Evolutionary conservation across 2,797 vertebrate genomes (phyloP).

Genomic region (Neosalanx taihuensis): DNA sequence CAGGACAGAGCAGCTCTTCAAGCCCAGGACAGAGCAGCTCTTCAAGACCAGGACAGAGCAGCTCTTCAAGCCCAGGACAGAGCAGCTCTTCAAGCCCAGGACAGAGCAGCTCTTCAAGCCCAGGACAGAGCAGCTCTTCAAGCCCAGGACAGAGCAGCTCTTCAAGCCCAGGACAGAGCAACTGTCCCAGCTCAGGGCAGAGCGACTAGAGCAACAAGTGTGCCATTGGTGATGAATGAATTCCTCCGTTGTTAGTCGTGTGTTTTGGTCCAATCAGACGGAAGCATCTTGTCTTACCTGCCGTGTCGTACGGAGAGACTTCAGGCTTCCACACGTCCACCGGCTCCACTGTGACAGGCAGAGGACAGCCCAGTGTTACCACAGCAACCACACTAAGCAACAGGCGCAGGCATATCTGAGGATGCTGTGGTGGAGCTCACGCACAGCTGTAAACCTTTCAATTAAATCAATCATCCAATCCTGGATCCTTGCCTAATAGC

Average conservation of each 20-base stretch:
- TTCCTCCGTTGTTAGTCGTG: background rate
- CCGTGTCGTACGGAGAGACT: constrained; percentile 72
- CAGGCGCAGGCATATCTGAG: background rate
- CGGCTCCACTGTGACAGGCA: constrained; percentile 68
- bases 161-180: too few species aligned
- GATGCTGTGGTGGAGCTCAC: background rate
- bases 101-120: too few species aligned
- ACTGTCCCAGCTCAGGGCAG: background rate
- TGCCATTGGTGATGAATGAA: background rate
- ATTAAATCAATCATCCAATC: too few species aligned
- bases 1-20: too few species aligned
- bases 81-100: too few species aligned
- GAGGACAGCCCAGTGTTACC: constrained; percentile 22
- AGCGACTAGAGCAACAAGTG: background rate
- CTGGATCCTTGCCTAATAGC: too few species aligned
- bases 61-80: background rate
- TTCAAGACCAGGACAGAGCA: too few species aligned
- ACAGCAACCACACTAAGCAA: constrained; percentile 21
- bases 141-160: too few species aligned
- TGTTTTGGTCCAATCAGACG: background rate
- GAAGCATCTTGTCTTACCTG: constrained; percentile 70
- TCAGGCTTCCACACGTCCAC: constrained; percentile 78
- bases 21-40: too few species aligned
- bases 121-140: too few species aligned
- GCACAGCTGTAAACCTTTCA: background rate